Evolutionary conservation across 2,888 invertebrate genomes (phyloP).

Genomic region (Mesorhabditis spiculigera): DNA sequence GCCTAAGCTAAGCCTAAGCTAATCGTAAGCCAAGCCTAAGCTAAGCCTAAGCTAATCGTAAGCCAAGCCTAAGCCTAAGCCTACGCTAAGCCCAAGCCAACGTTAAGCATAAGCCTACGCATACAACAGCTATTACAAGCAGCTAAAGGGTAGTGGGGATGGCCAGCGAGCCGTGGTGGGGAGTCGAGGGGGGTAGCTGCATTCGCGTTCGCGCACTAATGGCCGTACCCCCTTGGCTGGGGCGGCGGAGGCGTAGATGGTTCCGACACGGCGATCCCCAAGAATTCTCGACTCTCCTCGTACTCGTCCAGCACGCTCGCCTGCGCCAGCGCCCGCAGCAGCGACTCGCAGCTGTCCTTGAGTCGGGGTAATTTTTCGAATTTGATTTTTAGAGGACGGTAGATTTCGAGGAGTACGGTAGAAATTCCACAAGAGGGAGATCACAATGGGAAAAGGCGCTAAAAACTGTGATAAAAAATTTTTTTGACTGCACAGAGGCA

Average conservation of each 20-base stretch:
- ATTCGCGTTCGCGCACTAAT: not conserved
- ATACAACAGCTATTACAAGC: too few species aligned
- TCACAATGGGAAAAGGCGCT: too few species aligned
- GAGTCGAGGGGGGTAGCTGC: not conserved
- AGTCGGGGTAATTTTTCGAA: not conserved
- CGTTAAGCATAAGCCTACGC: too few species aligned
- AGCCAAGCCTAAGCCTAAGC: too few species aligned
- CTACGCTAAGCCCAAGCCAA: too few species aligned
- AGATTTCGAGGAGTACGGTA: not conserved
- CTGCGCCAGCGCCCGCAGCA: slow-evolving; percentile 11
- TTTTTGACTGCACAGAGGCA: too few species aligned
- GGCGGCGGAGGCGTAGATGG: slow-evolving; percentile 19
- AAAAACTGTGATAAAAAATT: too few species aligned
- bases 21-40: too few species aligned
- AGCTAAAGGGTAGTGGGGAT: too few species aligned
- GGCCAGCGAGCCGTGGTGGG: not conserved
- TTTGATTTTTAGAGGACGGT: not conserved
- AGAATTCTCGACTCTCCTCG: slow-evolving; percentile 11
- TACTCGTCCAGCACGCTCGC: slow-evolving; percentile 14
- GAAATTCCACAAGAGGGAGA: too few species aligned
- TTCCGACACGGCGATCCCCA: slow-evolving; percentile 10
- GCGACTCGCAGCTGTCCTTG: slow-evolving; percentile 16
- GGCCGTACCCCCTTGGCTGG: slow-evolving; percentile 12
- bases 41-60: too few species aligned
- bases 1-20: too few species aligned